Evolutionary conservation across 2,113 vertebrate genomes (phyloP).

Genomic region (Hippocampus guttulatus): DNA sequence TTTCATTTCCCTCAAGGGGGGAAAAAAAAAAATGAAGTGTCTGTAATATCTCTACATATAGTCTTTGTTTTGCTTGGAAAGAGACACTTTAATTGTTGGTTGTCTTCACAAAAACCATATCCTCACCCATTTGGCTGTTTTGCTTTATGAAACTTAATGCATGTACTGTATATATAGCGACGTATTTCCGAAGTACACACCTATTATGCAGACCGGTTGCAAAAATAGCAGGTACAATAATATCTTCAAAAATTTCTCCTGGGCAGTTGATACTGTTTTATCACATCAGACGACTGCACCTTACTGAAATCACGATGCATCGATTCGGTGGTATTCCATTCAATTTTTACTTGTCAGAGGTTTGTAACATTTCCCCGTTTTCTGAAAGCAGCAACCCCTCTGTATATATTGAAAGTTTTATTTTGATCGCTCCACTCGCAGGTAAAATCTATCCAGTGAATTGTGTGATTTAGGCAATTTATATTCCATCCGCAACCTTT

Average conservation of each 20-base stretch:
- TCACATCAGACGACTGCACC: background rate
- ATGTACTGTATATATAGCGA: too few relatives aligned
- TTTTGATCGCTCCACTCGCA: constrained; percentile 15
- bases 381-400: constrained; percentile 15
- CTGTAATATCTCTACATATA: background rate
- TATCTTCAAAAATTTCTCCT: background rate
- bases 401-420: constrained; percentile 15
- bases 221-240: background rate
- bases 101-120: background rate
- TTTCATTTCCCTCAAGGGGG: background rate
- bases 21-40: background rate
- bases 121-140: background rate
- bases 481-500: constrained; percentile 18
- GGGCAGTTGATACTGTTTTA: background rate
- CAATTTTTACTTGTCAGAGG: background rate
- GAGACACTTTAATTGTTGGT: background rate
- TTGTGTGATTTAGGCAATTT: constrained; percentile 14
- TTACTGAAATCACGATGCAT: background rate
- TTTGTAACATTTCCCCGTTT: constrained; percentile 13
- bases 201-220: too few relatives aligned
- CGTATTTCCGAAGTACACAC: too few relatives aligned
- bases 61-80: background rate
- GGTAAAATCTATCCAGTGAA: constrained; percentile 28
- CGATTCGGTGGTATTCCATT: background rate
- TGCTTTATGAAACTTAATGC: background rate